phyloP scores from a whole-genome alignment of 2,888 invertebrate species.

The Orthosia gothica region DNA sequence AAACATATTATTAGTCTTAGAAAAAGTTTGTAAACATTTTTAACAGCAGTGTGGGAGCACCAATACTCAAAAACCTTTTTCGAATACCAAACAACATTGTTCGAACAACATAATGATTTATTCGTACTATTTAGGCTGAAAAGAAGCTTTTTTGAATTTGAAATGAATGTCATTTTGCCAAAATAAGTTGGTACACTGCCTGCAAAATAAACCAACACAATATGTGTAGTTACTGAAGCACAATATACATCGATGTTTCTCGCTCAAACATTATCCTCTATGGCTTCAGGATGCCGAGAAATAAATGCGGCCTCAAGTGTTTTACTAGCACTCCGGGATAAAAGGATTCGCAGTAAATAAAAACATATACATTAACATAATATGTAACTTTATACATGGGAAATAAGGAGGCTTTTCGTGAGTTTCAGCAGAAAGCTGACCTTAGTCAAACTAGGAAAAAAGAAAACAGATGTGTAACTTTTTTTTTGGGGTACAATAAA shows the following conservation, averaged over 20 bases:
- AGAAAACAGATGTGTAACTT: too few species aligned
- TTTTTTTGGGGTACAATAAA: too few species aligned
- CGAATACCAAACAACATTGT: not conserved
- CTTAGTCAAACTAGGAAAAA: too few species aligned
- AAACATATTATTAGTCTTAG: too few species aligned
- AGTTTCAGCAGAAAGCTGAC: not conserved
- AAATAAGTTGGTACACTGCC: slow-evolving; percentile 4
- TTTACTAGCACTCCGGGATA: slow-evolving; percentile 63
- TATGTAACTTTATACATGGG: slow-evolving; percentile 21
- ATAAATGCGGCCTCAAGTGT: slow-evolving; percentile 62
- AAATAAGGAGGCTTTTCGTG: not conserved
- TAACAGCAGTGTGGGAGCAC: too few species aligned
- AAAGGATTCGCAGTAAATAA: slow-evolving; percentile 61
- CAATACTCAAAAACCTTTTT: too few species aligned
- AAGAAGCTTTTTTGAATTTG: not conserved
- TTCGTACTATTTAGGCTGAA: not conserved
- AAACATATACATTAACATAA: slow-evolving; percentile 49
- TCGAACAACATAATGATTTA: too few species aligned
- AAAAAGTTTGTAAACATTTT: too few species aligned
- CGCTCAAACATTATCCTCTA: slow-evolving; percentile 58
- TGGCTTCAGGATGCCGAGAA: slow-evolving; percentile 60
- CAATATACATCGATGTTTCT: slow-evolving; percentile 39
- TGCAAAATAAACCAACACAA: slow-evolving; percentile 21
- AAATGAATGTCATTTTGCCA: not conserved
- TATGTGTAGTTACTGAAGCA: slow-evolving; percentile 4